Conservation (phyloP, 2,113 vertebrate species). For the Macaca mulatta region DNA sequence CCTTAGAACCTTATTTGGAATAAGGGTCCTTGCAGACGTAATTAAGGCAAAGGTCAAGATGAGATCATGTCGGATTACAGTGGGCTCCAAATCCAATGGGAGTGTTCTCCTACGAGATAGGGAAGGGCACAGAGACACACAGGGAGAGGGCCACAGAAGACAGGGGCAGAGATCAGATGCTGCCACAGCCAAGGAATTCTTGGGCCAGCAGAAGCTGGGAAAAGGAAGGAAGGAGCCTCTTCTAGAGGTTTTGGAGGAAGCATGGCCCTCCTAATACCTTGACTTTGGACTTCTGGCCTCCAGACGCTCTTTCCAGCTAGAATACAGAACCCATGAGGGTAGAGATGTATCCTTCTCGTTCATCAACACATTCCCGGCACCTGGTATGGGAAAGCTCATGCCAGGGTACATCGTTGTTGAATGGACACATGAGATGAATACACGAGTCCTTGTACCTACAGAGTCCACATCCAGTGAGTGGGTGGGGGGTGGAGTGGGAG, state of each 20-base stretch:
- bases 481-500: too few species aligned
- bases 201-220: neutral
- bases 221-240: neutral
- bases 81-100: neutral
- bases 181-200: neutral
- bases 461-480: neutral
- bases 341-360: neutral
- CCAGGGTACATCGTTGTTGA: neutral
- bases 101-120: neutral
- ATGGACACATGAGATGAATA: neutral
- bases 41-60: neutral
- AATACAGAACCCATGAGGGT: accelerated
- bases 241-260: too few species aligned
- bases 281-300: neutral
- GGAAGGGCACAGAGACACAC: neutral
- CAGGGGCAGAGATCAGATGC: neutral
- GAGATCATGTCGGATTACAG: neutral
- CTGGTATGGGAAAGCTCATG: neutral
- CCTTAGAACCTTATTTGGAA: neutral
- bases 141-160: too few species aligned
- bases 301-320: neutral
- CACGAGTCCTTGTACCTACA: neutral
- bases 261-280: accelerated
- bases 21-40: neutral
- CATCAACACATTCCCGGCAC: accelerated